Base-by-base conservation (phyloP, 2,797 vertebrate genomes). In the Crocodylus rhombifer region DNA sequence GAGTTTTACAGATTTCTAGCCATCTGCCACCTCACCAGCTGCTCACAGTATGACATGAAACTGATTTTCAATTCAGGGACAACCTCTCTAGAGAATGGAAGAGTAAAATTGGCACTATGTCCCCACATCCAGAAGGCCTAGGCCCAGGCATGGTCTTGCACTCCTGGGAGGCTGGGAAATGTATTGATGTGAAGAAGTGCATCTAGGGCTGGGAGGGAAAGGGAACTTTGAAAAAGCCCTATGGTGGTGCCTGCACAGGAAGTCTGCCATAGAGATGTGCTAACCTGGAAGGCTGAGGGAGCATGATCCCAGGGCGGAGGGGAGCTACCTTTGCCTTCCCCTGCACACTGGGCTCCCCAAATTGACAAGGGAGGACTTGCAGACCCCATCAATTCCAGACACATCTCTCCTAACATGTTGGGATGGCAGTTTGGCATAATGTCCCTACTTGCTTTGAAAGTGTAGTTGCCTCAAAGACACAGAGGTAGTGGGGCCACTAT, bases 1-100 rank as follows among this genome's bases (percentile, higher is more conserved):
- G 16, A 84, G 77, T 86, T 88, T 93, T 88, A 92, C 77, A 74
- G 87, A 90, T 96, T 96, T 85, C 30, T 12, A 74, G 87, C 95
- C 95, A 96, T 96, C 96, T 97, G 95, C 87, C 91, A 76, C 82
- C 84, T 91, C 89, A 71, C 89, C 91, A 96, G 95, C 92, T 96
- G 95, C 93, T 95, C 78, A 2, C 25, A 28, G 28, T 55, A 58
- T 81, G 71, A 57, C 0, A 1, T 73, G 80, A 87, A 94, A 84
- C 90, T 87, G 75, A 26, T n/a, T 74, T 73, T 93, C 87, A 15
- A 1, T 88, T 79, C 33, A 65, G 77, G 61, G 92, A 4, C 73
- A 7, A 65, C 11, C 77, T n/a, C 74, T 73, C 20, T 9, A 30
- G 55, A 15, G 42, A 74, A 65, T 14, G 62, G 67, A 64, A 69